A percentile compares a stretch with the other conserved stretches of the same genome.
Conservation (phyloP, 2,888 invertebrate species). For the Stenoptilia bipunctidactyla region DNA sequence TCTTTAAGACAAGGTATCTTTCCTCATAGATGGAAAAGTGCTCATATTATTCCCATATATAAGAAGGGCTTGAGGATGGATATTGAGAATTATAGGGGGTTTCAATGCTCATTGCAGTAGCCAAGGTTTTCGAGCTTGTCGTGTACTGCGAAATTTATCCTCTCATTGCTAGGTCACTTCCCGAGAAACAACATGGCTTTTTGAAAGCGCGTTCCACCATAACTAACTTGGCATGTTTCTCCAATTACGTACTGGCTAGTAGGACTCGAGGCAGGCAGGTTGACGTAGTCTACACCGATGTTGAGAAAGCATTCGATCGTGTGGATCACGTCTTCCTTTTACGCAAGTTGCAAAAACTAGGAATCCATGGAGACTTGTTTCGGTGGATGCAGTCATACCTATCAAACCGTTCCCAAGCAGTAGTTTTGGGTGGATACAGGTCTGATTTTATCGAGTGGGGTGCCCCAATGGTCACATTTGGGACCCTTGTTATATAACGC, state of each 20-base stretch:
- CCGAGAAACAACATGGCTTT: constrained; percentile 12
- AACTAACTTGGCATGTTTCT: constrained; percentile 7
- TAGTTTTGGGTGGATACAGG: constrained; percentile 10
- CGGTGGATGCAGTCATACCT: constrained; percentile 12
- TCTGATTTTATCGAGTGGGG: constrained; percentile 14
- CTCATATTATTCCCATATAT: too few relatives aligned
- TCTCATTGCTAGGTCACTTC: neutral
- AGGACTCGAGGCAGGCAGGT: constrained; percentile 12
- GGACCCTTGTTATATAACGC: constrained; percentile 16
- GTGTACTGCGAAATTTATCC: too few relatives aligned
- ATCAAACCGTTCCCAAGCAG: constrained; percentile 10
- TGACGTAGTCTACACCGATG: constrained; percentile 7
- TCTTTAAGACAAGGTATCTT: too few relatives aligned
- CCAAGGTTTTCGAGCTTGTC: too few relatives aligned
- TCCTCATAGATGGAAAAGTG: too few relatives aligned
- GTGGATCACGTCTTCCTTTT: constrained; percentile 9
- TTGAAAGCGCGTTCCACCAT: constrained; percentile 7
- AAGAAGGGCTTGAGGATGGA: too few relatives aligned
- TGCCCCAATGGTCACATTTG: constrained; percentile 18
- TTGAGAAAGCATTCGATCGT: constrained; percentile 14
- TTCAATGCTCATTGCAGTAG: constrained; percentile 5
- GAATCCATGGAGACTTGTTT: too few relatives aligned
- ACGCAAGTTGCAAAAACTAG: neutral
- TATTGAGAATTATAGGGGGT: constrained; percentile 12
- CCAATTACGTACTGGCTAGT: constrained; percentile 5